These are phyloP conservation scores for Equus quagga DNA, from an alignment of 2,113 vertebrate genomes.

Conservation along the genomic window DNA sequence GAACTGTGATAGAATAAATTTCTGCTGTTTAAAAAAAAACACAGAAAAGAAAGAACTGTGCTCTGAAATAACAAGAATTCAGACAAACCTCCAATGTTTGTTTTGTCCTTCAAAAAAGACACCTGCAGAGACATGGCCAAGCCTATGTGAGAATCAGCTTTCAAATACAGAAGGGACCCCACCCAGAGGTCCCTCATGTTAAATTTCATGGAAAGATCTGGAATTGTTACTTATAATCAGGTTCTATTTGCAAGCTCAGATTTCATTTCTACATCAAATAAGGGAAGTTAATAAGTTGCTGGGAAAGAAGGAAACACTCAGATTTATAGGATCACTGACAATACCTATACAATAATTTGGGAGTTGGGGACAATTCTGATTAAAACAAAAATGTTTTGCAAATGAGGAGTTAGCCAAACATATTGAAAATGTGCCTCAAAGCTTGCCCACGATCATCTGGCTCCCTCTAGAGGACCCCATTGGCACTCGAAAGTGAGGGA, in stretches of 20 bases:
- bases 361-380: background rate
- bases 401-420: background rate
- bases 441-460: background rate
- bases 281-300: background rate
- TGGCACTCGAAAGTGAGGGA: background rate
- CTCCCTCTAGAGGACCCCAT: constrained; percentile 61
- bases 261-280: background rate
- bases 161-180: background rate
- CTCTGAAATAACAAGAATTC: constrained; percentile 49
- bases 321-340: background rate
- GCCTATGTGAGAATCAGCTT: background rate
- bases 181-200: accelerated
- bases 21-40: background rate
- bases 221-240: background rate
- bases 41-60: background rate
- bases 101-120: background rate
- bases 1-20: background rate
- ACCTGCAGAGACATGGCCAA: background rate
- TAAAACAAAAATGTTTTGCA: background rate
- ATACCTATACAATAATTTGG: background rate
- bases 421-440: accelerated
- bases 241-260: background rate
- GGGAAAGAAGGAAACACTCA: background rate
- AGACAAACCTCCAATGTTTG: background rate
- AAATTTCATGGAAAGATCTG: background rate